Percentiles rank a stretch among this genome's conserved stretches.
Conservation (phyloP, 1,140 invertebrate genomes). For the Ephestia elutella region DNA sequence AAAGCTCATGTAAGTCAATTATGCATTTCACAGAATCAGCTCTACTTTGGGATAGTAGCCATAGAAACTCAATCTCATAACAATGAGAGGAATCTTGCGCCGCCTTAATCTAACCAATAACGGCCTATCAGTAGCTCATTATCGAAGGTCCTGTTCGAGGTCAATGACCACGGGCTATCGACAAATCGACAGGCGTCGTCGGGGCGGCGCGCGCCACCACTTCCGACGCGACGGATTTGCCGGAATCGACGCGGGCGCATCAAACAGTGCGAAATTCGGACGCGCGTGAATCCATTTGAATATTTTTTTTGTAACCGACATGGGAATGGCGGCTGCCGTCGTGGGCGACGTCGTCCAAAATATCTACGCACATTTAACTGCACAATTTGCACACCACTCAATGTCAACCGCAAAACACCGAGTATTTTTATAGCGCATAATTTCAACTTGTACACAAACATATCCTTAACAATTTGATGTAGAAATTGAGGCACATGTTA, state of each 20-base stretch:
- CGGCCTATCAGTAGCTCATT: slow-evolving; percentile 41
- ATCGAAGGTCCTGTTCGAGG: slow-evolving; percentile 60
- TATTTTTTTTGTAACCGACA: slow-evolving; percentile 64
- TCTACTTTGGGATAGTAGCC: not conserved
- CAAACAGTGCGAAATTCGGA: slow-evolving; percentile 71
- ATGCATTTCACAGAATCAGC: too few relatives aligned
- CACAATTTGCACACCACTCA: not conserved
- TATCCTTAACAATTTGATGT: slow-evolving; percentile 9
- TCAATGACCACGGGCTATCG: slow-evolving; percentile 62
- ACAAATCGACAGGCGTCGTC: slow-evolving; percentile 52
- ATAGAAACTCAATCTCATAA: not conserved
- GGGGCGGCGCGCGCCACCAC: slow-evolving; percentile 56
- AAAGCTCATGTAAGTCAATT: slow-evolving; percentile 1
- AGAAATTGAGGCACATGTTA: slow-evolving; percentile 45
- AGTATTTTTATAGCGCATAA: slow-evolving; percentile 61
- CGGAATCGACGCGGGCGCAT: slow-evolving; percentile 71
- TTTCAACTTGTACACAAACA: slow-evolving; percentile 36
- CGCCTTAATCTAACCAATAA: slow-evolving; percentile 55
- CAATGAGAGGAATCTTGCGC: slow-evolving; percentile 28
- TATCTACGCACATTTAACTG: slow-evolving; percentile 12
- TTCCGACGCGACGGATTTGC: slow-evolving; percentile 73
- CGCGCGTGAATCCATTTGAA: slow-evolving; percentile 72
- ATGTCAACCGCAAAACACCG: slow-evolving; percentile 21
- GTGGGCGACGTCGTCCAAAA: slow-evolving; percentile 16
- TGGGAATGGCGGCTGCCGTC: slow-evolving; percentile 47